A percentile compares a stretch with the other conserved stretches of the same genome.
These are phyloP conservation scores for Orthonychiurus folsomi DNA, from an alignment of 2,888 invertebrate species.

Conservation along the genomic window DNA sequence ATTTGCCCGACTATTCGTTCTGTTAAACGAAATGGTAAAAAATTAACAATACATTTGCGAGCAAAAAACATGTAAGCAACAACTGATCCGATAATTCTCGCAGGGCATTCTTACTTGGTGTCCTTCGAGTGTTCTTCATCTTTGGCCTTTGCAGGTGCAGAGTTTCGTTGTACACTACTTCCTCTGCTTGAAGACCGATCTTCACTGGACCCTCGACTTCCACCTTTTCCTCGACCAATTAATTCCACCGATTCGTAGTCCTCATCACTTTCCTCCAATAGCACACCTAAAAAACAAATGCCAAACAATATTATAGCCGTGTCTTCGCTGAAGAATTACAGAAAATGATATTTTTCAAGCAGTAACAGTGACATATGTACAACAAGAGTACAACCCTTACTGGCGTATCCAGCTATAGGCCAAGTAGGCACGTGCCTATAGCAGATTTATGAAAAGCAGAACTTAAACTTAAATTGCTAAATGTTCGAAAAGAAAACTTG, in stretches of 20 bases:
- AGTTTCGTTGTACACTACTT: slow-evolving; percentile 33
- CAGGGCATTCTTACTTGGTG: slow-evolving; percentile 17
- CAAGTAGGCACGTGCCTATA: too few relatives aligned
- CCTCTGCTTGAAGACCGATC: slow-evolving; percentile 40
- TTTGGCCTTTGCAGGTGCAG: slow-evolving; percentile 19
- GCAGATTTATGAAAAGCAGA: too few relatives aligned
- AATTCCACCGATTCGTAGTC: slow-evolving; percentile 34
- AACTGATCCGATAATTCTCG: background rate
- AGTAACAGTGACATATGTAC: too few relatives aligned
- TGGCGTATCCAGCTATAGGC: too few relatives aligned
- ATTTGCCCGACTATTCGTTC: slow-evolving; percentile 25
- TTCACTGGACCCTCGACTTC: slow-evolving; percentile 38
- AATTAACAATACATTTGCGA: background rate
- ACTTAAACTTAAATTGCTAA: too few relatives aligned
- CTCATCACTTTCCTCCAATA: slow-evolving; percentile 36
- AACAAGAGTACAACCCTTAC: too few relatives aligned
- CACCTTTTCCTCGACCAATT: slow-evolving; percentile 25
- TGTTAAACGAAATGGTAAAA: slow-evolving; percentile 10
- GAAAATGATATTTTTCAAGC: slow-evolving; percentile 12
- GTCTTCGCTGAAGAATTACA: background rate
- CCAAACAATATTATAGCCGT: too few relatives aligned
- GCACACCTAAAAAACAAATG: slow-evolving; percentile 22
- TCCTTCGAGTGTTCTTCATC: slow-evolving; percentile 30
- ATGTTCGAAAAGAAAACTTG: too few relatives aligned
- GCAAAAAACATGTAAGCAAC: background rate